Evolutionary conservation across 2,113 vertebrate species (phyloP).

Genomic region (Entelurus aequoreus): DNA sequence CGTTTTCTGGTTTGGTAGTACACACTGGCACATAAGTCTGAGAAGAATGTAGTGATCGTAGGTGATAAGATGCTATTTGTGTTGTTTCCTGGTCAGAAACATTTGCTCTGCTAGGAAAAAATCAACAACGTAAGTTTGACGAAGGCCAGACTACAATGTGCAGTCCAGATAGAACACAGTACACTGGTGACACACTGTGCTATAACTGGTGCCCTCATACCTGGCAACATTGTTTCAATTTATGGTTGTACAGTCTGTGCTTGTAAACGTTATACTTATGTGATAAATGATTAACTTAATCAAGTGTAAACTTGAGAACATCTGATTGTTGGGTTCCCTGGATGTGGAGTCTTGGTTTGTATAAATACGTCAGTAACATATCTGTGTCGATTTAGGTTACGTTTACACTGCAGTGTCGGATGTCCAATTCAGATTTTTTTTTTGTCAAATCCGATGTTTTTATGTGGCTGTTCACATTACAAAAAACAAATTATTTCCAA

Average conservation of each 20-base stretch:
- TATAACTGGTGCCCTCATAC: background rate
- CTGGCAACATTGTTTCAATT: background rate
- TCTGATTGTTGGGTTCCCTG: background rate
- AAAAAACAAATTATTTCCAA: no score
- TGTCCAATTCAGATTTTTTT: no score
- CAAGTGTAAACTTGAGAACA: background rate
- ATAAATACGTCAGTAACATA: background rate
- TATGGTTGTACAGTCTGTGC: background rate
- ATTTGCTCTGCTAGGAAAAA: background rate
- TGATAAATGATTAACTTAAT: background rate
- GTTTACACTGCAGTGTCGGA: no score
- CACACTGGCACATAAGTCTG: background rate
- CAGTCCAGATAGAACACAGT: no score
- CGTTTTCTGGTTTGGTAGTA: no score
- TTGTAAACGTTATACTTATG: background rate
- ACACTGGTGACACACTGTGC: background rate
- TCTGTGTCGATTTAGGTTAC: no score
- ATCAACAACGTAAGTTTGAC: background rate
- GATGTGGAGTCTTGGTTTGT: background rate
- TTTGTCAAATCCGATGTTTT: no score
- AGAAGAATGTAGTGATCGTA: background rate
- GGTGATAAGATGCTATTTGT: background rate
- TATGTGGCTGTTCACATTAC: no score
- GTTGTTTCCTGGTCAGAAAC: background rate
- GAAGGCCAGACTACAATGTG: background rate